Evolutionary conservation across 2,797 vertebrate species (phyloP).

Genomic region (Melopsittacus undulatus): DNA sequence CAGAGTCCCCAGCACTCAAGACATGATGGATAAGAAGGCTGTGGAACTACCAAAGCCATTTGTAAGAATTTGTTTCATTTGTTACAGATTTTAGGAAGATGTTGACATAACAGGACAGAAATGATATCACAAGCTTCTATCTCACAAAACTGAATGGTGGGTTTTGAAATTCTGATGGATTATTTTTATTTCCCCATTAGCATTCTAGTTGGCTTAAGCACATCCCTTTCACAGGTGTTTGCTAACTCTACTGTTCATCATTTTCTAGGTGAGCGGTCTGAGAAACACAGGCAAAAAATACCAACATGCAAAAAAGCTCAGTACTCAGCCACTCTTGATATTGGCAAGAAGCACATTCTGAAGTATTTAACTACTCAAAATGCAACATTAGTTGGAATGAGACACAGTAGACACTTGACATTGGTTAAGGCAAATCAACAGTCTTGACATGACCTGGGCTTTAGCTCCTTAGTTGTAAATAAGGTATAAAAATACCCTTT

Average conservation of each 20-base stretch:
- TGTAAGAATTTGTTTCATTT: neutral
- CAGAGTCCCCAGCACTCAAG: neutral
- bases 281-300: neutral
- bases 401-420: neutral
- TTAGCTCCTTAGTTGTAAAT: neutral
- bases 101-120: neutral
- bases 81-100: neutral
- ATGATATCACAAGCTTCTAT: fast-evolving
- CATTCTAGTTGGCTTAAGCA: neutral
- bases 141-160: neutral
- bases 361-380: neutral
- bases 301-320: neutral
- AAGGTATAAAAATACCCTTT: neutral
- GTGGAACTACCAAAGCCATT: neutral
- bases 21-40: neutral
- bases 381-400: neutral
- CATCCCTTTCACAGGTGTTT: neutral
- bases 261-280: conserved; percentile 17
- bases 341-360: neutral
- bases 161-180: neutral
- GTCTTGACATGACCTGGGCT: neutral
- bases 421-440: neutral
- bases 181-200: neutral
- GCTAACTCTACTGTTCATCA: neutral
- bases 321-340: neutral